These are phyloP conservation scores for Ormyrus labotus DNA, from an alignment of 2,888 invertebrate species.

Conservation along the genomic window DNA sequence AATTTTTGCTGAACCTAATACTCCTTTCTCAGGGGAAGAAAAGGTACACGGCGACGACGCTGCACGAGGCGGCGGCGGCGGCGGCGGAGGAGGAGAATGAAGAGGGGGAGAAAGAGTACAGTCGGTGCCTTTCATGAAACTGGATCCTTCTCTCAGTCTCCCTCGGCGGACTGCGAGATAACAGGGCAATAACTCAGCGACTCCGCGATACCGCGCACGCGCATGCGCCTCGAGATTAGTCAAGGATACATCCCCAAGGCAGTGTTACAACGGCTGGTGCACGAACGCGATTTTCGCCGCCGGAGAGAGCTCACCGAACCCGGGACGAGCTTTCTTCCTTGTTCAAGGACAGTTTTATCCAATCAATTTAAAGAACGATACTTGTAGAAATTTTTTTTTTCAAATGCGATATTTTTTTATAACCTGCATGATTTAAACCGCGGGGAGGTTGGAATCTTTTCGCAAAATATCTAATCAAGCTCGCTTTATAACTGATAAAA, in stretches of 20 bases:
- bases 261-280: constrained; percentile 4
- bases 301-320: too few relatives aligned
- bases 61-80: neutral
- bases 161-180: constrained; percentile 66
- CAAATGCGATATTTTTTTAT: too few relatives aligned
- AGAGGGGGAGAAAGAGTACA: constrained; percentile 52
- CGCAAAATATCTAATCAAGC: too few relatives aligned
- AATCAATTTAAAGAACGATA: too few relatives aligned
- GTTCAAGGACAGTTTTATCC: too few relatives aligned
- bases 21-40: too few relatives aligned
- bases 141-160: constrained; percentile 68
- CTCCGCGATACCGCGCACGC: constrained; percentile 65
- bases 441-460: too few relatives aligned
- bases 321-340: too few relatives aligned
- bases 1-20: too few relatives aligned
- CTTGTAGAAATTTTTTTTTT: too few relatives aligned
- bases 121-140: constrained; percentile 73
- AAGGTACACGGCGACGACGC: neutral
- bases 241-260: constrained; percentile 61
- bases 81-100: constrained; percentile 51
- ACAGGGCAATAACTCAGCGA: constrained; percentile 72
- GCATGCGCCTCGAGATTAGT: constrained; percentile 68
- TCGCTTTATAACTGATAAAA: too few relatives aligned
- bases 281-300: neutral
- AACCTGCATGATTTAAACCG: too few relatives aligned